Percentiles rank a stretch among this genome's conserved stretches.
Evolutionary conservation across 2,797 vertebrate genomes (phyloP).

Genomic region (Carapus acus): DNA sequence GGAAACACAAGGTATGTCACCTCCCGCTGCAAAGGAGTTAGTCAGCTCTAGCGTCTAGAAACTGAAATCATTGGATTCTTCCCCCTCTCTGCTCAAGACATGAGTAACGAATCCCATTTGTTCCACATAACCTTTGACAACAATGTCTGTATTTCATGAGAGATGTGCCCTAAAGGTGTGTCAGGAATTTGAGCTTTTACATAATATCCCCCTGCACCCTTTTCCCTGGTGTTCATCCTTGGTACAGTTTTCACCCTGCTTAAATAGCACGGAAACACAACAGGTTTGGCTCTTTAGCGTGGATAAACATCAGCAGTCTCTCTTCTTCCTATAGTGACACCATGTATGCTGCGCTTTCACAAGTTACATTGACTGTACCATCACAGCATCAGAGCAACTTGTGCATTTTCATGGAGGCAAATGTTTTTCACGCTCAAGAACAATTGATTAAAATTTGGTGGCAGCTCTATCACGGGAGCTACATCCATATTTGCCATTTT

Average conservation of each 20-base stretch:
- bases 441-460: conserved; percentile 24
- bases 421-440: conserved; percentile 22
- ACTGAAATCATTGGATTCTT: no score
- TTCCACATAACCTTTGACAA: neutral
- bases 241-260: no score
- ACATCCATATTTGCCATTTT: no score
- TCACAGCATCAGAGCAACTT: conserved; percentile 3
- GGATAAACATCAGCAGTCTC: no score
- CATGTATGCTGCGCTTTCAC: neutral
- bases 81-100: no score
- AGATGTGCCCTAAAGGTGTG: neutral
- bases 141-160: neutral
- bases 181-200: neutral
- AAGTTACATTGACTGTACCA: neutral
- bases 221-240: no score
- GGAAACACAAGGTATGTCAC: conserved; percentile 87
- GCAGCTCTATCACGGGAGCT: no score
- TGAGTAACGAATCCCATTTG: neutral
- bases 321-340: neutral
- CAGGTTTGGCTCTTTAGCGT: no score
- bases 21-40: neutral
- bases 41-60: no score
- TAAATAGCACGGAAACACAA: no score
- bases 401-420: conserved; percentile 20
- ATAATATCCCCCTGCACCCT: no score